A percentile compares a stretch with the other conserved stretches of the same genome.
These are phyloP conservation scores for Andinoacara biseriatus DNA, from an alignment of 2,113 vertebrate genomes.

Conservation along the genomic window DNA sequence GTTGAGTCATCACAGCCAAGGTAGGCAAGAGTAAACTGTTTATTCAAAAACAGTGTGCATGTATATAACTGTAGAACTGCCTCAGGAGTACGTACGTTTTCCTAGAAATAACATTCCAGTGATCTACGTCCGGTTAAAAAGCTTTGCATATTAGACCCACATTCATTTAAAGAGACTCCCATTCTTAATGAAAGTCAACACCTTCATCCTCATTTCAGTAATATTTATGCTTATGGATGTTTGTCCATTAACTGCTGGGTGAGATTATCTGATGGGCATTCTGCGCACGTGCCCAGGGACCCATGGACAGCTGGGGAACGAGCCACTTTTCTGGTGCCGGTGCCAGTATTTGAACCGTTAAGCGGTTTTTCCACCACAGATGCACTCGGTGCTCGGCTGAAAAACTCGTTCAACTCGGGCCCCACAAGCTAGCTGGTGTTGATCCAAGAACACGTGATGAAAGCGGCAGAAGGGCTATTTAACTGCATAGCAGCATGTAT, in stretches of 20 bases:
- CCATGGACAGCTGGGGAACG: too few relatives aligned
- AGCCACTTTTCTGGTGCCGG: too few relatives aligned
- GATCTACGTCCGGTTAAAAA: neutral
- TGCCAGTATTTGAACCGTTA: too few relatives aligned
- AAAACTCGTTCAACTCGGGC: too few relatives aligned
- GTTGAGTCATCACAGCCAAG: neutral
- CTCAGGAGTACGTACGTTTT: neutral
- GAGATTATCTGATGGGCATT: neutral
- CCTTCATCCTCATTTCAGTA: neutral
- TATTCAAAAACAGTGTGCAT: neutral
- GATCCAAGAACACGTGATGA: too few relatives aligned
- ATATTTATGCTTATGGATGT: neutral
- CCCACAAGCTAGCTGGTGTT: too few relatives aligned
- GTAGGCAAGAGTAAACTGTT: neutral
- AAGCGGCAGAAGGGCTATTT: too few relatives aligned
- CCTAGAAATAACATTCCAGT: neutral
- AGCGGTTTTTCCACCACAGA: too few relatives aligned
- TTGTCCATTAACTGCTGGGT: neutral
- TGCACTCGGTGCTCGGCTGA: too few relatives aligned
- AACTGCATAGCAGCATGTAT: too few relatives aligned
- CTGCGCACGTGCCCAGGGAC: too few relatives aligned
- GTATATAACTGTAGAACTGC: too few relatives aligned
- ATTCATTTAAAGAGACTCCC: neutral
- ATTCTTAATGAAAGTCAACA: neutral
- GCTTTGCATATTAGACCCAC: neutral